Evolutionary conservation across 2,113 vertebrate species (phyloP).

Genomic region (Cyanoliseus patagonus): DNA sequence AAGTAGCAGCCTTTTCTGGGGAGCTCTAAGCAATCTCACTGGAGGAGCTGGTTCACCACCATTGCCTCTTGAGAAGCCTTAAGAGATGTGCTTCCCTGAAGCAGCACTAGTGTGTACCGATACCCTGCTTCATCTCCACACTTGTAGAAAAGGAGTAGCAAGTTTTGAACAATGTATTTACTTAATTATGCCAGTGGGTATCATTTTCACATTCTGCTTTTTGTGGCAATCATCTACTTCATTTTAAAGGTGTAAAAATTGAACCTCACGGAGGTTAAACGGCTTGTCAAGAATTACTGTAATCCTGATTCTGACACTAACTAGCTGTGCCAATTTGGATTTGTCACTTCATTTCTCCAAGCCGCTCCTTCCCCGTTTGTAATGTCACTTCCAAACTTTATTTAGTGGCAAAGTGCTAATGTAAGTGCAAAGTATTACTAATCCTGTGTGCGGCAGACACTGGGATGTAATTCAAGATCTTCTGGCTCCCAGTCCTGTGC

Average conservation of each 20-base stretch:
- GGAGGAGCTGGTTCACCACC: background rate
- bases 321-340: conserved; percentile 68
- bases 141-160: background rate
- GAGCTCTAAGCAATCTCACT: background rate
- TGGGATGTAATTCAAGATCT: conserved; percentile 69
- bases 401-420: conserved; percentile 71
- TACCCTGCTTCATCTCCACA: background rate
- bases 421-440: conserved; percentile 71
- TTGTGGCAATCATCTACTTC: conserved; percentile 4
- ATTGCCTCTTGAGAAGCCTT: background rate
- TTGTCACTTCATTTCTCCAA: conserved; percentile 69
- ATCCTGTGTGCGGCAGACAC: conserved; percentile 64
- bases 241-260: conserved; percentile 63
- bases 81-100: background rate
- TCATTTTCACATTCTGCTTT: conserved; percentile 42
- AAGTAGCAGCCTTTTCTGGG: background rate
- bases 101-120: background rate
- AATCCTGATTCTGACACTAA: conserved; percentile 67
- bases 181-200: conserved; percentile 37
- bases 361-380: conserved; percentile 49
- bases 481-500: conserved; percentile 56
- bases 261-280: conserved; percentile 54
- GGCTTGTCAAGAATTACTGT: conserved; percentile 67
- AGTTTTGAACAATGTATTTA: conserved; percentile 53
- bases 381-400: conserved; percentile 70